A percentile compares a stretch with the other conserved stretches of the same genome.
Evolutionary conservation across 2,888 invertebrate species (phyloP).

Genomic region (Drosophila phalerata): DNA sequence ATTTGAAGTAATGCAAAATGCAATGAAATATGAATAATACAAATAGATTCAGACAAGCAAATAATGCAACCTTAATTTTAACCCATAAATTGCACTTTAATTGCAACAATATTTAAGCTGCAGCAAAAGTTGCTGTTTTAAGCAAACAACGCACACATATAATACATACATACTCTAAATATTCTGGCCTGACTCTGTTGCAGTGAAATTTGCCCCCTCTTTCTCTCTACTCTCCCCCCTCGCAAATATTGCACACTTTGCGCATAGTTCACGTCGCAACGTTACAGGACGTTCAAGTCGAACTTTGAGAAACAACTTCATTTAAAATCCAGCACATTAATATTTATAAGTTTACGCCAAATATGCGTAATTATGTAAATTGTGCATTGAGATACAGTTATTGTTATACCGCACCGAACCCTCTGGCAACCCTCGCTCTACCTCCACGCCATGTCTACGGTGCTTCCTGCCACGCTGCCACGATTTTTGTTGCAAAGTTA

Average conservation of each 20-base stretch:
- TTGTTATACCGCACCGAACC: conserved; percentile 21
- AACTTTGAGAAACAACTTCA: conserved; percentile 31
- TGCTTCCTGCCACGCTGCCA: conserved; percentile 12
- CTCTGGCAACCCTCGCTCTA: neutral
- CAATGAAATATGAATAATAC: neutral
- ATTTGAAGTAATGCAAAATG: too few relatives aligned
- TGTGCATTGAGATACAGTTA: conserved; percentile 65
- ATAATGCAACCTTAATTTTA: neutral
- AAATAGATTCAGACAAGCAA: neutral
- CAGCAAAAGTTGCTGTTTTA: neutral
- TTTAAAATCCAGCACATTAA: conserved; percentile 61
- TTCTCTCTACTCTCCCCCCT: neutral
- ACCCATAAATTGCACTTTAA: neutral
- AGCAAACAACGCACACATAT: neutral
- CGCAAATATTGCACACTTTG: neutral
- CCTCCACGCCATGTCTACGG: neutral
- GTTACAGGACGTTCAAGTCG: neutral
- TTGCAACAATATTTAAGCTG: neutral
- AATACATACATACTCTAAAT: neutral
- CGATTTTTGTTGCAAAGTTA: conserved; percentile 40
- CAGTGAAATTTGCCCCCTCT: neutral
- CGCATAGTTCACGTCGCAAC: neutral
- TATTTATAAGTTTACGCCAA: conserved; percentile 73
- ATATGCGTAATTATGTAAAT: conserved; percentile 79
- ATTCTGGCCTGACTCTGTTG: neutral